Base-by-base conservation (phyloP, 2,888 invertebrate genomes). In the Tuberolachnus salignus region DNA sequence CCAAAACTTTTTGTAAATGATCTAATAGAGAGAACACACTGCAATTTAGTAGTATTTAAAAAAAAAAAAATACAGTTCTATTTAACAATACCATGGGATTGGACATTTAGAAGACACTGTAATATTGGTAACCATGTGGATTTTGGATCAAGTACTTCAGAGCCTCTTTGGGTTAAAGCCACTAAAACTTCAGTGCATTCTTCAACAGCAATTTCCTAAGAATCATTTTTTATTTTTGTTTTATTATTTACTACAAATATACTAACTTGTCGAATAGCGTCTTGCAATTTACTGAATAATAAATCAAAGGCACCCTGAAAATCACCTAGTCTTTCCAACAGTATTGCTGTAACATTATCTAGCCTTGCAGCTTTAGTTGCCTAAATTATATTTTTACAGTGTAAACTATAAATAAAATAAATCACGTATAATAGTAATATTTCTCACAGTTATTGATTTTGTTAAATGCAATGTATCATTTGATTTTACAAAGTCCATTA, bases 251-350 rank as follows among this genome's bases (percentile, higher is more conserved):
- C 34, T 34, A 53, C 53, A n/a, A 34, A 82, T 46, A 61, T 34
- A 80, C 71, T 82, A 83, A 86, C 85, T 83, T 82, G 82, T 78
- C 83, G 82, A 63, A 86, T 83, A 21, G 84, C 83, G 73, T 83
- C 82, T 80, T 85, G 83, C 16, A 89, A 84, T 78, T 86, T 83
- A 51, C 87, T 86, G 81, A 91, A 85, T 9, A 90, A 86, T 81
- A 92, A 86, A 80, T 84, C 82, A 73, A 83, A 84, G 10, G 84
- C 83, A 23, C 82, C 83, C 70, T 84, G 83, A 84, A 91, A 90
- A 85, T 93, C 91, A 14, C 92, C 92, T 81, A 90, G 88, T 84
- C 91, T 90, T 85, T 94, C 94, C 81, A 93, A 86, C 73, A 94
- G 87, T 83, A 90, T 90, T 19, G 93, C 92, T 70, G 90, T 90